Evolutionary conservation across 2,113 vertebrate genomes (phyloP).

Genomic region (Phrynosoma blainvillii): DNA sequence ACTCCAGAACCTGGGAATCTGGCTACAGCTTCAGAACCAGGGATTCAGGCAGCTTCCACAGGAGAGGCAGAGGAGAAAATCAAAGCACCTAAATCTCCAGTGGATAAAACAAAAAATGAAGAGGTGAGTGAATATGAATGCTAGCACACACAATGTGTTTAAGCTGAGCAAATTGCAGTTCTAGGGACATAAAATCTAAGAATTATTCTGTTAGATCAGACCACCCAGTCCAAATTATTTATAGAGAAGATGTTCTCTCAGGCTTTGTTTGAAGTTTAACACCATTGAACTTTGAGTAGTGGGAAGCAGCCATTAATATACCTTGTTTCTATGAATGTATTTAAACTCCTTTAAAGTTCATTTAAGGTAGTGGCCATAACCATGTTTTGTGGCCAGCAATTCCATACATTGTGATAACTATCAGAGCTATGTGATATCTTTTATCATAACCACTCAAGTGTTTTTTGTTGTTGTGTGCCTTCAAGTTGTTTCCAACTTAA

Average conservation of each 20-base stretch:
- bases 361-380: background rate
- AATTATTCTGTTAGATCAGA: background rate
- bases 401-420: background rate
- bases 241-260: background rate
- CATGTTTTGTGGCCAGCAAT: background rate
- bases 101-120: constrained; percentile 78
- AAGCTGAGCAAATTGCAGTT: background rate
- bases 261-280: background rate
- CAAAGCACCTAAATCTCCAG: constrained; percentile 39
- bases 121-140: constrained; percentile 72
- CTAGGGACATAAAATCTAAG: background rate
- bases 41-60: constrained; percentile 57
- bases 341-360: background rate
- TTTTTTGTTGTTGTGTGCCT: too few species aligned
- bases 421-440: too few species aligned
- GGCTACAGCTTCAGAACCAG: constrained; percentile 66
- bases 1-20: constrained; percentile 58
- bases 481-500: too few species aligned
- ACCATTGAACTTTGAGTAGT: background rate
- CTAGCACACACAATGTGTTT: background rate
- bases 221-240: background rate
- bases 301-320: background rate
- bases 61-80: constrained; percentile 45
- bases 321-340: background rate
- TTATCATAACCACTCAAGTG: too few species aligned